Evolutionary conservation across 2,797 vertebrate genomes (phyloP).

Genomic region (Garrulus glandarius): DNA sequence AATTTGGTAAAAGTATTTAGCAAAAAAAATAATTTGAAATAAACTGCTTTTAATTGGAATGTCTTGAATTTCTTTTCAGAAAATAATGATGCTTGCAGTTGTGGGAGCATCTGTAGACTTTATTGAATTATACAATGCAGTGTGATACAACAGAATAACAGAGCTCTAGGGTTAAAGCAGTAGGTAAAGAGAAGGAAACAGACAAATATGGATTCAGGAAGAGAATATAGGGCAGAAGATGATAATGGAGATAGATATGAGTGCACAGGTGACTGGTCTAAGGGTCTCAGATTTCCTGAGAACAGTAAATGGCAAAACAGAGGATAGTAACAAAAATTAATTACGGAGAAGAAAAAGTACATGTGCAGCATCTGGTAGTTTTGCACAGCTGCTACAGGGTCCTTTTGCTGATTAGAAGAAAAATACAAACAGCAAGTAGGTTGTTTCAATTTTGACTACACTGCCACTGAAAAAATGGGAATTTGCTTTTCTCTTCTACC

Average conservation of each 20-base stretch:
- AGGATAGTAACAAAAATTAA: background rate
- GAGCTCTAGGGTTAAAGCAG: background rate
- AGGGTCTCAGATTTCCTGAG: background rate
- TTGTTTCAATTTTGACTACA: background rate
- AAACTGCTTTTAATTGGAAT: background rate
- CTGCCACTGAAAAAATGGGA: background rate
- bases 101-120: background rate
- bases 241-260: background rate
- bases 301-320: background rate
- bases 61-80: background rate
- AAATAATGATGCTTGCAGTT: background rate
- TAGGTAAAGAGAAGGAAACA: background rate
- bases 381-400: background rate
- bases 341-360: background rate
- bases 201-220: background rate
- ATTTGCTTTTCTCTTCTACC: background rate
- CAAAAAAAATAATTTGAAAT: background rate
- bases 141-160: background rate
- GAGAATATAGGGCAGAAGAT: background rate
- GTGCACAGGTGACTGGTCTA: background rate
- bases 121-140: background rate
- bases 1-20: background rate
- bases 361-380: background rate
- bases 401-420: background rate
- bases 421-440: background rate